These are phyloP conservation scores for Pharmacophagus antenor DNA, from an alignment of 2,888 invertebrate genomes.

Conservation along the genomic window DNA sequence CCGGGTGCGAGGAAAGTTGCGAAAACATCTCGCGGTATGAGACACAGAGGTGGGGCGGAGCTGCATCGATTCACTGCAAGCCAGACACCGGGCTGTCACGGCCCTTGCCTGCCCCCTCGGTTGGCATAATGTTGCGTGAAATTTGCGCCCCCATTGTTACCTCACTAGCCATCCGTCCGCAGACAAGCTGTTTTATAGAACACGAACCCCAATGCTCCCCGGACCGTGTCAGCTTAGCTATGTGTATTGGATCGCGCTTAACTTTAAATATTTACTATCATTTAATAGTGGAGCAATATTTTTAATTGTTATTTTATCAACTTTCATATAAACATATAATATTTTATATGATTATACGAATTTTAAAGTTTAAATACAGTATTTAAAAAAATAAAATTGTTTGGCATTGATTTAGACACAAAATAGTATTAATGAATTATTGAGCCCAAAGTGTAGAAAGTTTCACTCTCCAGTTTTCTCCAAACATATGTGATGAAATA, in stretches of 20 bases:
- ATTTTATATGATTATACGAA: not conserved
- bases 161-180: constrained; percentile 54
- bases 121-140: constrained; percentile 76
- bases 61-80: constrained; percentile 70
- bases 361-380: too few species aligned
- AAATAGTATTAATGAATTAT: too few species aligned
- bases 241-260: constrained; percentile 25
- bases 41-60: constrained; percentile 50
- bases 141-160: constrained; percentile 70
- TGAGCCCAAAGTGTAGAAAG: too few species aligned
- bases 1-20: constrained; percentile 40
- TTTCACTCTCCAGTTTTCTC: too few species aligned
- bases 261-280: constrained; percentile 22
- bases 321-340: not conserved
- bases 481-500: too few species aligned
- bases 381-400: too few species aligned
- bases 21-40: constrained; percentile 43
- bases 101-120: constrained; percentile 42
- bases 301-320: constrained; percentile 3
- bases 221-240: constrained; percentile 46
- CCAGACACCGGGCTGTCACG: constrained; percentile 46
- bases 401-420: too few species aligned
- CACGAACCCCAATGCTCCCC: constrained; percentile 52
- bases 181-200: constrained; percentile 49
- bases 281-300: not conserved